Conservation (phyloP, 35 echinoderm and acorn worm genomes). For the Patiria miniata region DNA sequence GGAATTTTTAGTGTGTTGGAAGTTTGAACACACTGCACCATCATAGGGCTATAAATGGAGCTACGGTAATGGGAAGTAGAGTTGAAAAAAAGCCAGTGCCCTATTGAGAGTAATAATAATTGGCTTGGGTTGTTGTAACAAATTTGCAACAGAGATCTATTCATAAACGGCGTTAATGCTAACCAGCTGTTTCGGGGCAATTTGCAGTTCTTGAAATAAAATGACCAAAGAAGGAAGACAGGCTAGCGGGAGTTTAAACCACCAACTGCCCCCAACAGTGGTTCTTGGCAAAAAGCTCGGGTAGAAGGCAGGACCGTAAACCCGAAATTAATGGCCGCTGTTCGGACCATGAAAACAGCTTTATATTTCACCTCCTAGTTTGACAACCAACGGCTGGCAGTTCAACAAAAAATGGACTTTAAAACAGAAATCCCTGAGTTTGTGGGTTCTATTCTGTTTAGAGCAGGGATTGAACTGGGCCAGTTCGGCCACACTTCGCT, state of each 20-base stretch:
- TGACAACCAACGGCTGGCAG: slow-evolving; percentile 2
- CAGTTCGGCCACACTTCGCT: not conserved
- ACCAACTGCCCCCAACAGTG: not conserved
- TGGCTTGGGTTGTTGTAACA: slow-evolving; percentile 10
- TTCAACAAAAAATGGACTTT: not conserved
- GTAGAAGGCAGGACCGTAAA: not conserved
- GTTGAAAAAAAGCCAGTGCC: not conserved
- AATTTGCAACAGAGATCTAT: not conserved
- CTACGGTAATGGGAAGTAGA: not conserved
- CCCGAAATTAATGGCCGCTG: slow-evolving; percentile 21
- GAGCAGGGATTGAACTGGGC: not conserved
- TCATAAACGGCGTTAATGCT: slow-evolving; percentile 28
- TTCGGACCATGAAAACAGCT: not conserved
- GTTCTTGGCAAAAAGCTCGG: not conserved
- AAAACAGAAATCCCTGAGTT: not conserved
- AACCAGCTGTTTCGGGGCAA: slow-evolving; percentile 7
- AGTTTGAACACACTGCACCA: too few relatives aligned
- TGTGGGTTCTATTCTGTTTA: too few relatives aligned
- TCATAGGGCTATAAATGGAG: too few relatives aligned
- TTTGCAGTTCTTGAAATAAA: slow-evolving; percentile 4
- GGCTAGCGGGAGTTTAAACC: slow-evolving; percentile 21
- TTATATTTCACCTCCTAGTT: slow-evolving; percentile 11
- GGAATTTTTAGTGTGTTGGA: too few relatives aligned
- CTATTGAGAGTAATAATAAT: not conserved
- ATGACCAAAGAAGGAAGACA: not conserved